These are phyloP conservation scores for Malurus elegans DNA, from an alignment of 2,113 vertebrate species.

Conservation along the genomic window DNA sequence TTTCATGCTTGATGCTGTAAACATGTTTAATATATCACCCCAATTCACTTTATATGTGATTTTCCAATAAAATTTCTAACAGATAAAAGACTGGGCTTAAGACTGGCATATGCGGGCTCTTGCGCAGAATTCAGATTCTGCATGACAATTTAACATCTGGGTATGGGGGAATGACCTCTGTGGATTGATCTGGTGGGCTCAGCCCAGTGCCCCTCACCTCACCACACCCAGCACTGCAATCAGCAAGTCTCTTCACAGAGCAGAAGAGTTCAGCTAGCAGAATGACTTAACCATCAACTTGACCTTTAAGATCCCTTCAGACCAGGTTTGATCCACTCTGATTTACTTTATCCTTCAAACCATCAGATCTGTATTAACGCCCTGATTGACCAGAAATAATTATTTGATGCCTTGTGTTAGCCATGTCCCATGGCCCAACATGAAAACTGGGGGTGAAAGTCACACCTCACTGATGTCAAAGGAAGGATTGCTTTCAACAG, in stretches of 20 bases:
- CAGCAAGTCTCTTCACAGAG: background rate
- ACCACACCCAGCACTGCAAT: background rate
- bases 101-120: background rate
- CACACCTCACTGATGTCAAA: background rate
- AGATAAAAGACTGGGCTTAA: background rate
- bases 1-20: background rate
- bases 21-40: background rate
- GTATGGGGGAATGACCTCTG: background rate
- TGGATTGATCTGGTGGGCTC: background rate
- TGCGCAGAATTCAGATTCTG: background rate
- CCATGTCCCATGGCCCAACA: background rate
- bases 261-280: background rate
- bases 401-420: conserved; percentile 1
- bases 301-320: conserved; percentile 40
- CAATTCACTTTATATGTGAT: background rate
- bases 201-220: background rate
- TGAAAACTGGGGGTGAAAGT: background rate
- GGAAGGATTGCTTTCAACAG: background rate
- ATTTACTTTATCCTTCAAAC: conserved; percentile 25
- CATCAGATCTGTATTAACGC: conserved; percentile 16
- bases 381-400: background rate
- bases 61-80: background rate
- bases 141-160: background rate
- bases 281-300: conserved; percentile 14
- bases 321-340: conserved; percentile 24